These are phyloP conservation scores for Bovichtus variegatus DNA, from an alignment of 2,797 vertebrate genomes.

Conservation along the genomic window DNA sequence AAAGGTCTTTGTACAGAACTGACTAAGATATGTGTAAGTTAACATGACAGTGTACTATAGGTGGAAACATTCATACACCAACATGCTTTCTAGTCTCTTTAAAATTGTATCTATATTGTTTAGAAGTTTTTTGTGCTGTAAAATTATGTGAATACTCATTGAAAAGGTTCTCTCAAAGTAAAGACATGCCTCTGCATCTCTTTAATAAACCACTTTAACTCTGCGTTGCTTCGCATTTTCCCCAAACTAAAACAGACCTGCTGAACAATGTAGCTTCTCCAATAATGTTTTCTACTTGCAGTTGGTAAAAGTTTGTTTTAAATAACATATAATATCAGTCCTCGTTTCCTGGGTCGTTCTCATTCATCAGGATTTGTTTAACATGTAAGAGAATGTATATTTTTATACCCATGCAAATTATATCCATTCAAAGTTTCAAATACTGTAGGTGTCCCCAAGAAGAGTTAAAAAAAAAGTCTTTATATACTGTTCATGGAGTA, in stretches of 20 bases:
- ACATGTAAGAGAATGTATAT: background rate
- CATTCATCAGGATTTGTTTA: background rate
- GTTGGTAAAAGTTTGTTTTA: background rate
- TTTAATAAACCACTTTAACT: background rate
- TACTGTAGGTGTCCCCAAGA: background rate
- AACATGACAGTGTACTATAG: background rate
- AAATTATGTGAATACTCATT: slow-evolving; percentile 7
- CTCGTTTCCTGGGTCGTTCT: background rate
- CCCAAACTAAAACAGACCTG: background rate
- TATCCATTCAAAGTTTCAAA: background rate
- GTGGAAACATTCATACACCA: background rate
- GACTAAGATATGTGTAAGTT: background rate
- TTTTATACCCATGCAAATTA: too few relatives aligned
- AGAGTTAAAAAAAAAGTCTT: background rate
- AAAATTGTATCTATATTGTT: background rate
- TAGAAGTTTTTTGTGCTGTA: too few relatives aligned
- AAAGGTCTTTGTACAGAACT: background rate
- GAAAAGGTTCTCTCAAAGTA: background rate
- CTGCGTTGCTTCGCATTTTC: background rate
- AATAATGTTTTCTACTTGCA: background rate
- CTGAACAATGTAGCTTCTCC: background rate
- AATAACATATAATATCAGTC: background rate
- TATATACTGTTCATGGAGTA: background rate
- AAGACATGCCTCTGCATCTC: slow-evolving; percentile 3
- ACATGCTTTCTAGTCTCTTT: background rate